A percentile compares a stretch with the other conserved stretches of the same genome.
These are phyloP conservation scores for Loris lydekkerianus DNA, from an alignment of 2,797 vertebrate genomes.

Conservation along the genomic window DNA sequence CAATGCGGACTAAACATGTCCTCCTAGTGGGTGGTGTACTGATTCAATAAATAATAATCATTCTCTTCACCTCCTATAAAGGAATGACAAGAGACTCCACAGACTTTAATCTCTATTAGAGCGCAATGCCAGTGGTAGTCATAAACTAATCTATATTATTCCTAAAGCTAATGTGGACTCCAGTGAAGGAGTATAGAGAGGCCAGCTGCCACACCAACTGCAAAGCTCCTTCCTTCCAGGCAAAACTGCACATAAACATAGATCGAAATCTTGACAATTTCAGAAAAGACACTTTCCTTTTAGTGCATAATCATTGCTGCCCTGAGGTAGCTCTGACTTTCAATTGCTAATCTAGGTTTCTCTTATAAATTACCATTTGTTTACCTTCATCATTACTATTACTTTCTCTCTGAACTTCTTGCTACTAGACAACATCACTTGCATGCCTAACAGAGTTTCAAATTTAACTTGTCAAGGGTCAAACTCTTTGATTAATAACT, in stretches of 20 bases:
- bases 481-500: constrained; percentile 57
- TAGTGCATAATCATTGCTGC: constrained; percentile 39
- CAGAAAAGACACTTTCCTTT: constrained; percentile 42
- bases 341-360: background rate
- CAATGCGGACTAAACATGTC: background rate
- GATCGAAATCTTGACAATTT: background rate
- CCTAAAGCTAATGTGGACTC: background rate
- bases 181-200: background rate
- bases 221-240: background rate
- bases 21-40: background rate
- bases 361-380: constrained; percentile 62
- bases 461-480: constrained; percentile 60
- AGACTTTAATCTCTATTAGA: constrained; percentile 40
- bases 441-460: constrained; percentile 48
- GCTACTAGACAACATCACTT: background rate
- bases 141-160: background rate
- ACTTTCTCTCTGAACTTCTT: constrained; percentile 24
- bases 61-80: background rate
- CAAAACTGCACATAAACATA: background rate
- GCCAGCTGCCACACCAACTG: too few species aligned
- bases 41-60: background rate
- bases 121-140: background rate
- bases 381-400: constrained; percentile 33
- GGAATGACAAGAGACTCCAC: constrained; percentile 10
- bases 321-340: constrained; percentile 62